These are phyloP conservation scores for Drosophila quadrilineata DNA, from an alignment of 1,140 invertebrate genomes.

Conservation along the genomic window DNA sequence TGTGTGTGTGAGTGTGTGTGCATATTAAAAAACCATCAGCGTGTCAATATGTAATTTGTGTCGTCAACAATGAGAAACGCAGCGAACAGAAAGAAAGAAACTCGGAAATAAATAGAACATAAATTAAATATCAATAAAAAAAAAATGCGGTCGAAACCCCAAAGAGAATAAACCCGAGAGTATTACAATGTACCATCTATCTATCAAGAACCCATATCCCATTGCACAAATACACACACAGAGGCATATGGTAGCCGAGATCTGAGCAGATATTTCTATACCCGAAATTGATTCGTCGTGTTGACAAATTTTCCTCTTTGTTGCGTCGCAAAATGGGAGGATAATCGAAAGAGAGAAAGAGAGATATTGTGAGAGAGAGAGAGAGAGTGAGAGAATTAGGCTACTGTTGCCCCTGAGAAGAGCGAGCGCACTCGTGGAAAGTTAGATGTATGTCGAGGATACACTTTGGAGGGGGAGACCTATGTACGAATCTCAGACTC, in stretches of 20 bases:
- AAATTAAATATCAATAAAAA: conserved; percentile 78
- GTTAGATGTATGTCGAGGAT: conserved; percentile 54
- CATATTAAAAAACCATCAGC: conserved; percentile 79
- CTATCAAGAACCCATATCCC: neutral
- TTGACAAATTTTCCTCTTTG: conserved; percentile 57
- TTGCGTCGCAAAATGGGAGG: conserved; percentile 5
- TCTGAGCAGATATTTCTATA: conserved; percentile 35
- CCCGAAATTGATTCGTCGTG: conserved; percentile 37
- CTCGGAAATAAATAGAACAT: conserved; percentile 59
- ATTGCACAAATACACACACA: neutral
- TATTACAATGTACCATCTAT: too few species aligned
- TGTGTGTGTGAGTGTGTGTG: conserved; percentile 32
- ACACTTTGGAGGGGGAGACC: neutral
- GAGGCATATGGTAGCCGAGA: conserved; percentile 27
- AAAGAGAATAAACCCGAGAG: neutral
- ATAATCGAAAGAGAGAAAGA: conserved; percentile 20
- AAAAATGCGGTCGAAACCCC: conserved; percentile 11
- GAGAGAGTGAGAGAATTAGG: conserved; percentile 21
- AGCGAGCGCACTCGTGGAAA: conserved; percentile 59
- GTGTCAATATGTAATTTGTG: conserved; percentile 78
- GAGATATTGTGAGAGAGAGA: too few species aligned
- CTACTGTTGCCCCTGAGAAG: conserved; percentile 48
- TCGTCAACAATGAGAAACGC: conserved; percentile 33
- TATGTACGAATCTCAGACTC: neutral
- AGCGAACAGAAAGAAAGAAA: conserved; percentile 21